Conservation (phyloP, 2,888 invertebrate genomes). For the Arrhopalites spinosus region DNA sequence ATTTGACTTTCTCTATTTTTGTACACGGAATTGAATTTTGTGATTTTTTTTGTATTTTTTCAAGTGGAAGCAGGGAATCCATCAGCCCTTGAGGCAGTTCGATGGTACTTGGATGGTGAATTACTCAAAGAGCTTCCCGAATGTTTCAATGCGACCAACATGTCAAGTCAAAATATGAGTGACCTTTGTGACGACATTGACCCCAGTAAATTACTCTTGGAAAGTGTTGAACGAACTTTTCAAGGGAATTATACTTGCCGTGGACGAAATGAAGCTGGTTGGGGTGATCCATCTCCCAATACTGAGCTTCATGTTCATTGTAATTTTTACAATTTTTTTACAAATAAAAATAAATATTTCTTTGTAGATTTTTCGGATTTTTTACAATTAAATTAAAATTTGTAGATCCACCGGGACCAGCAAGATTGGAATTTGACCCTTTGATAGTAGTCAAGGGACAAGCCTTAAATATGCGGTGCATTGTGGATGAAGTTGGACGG, state of each 20-base stretch:
- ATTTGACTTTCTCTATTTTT: too few relatives aligned
- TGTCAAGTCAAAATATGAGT: conserved; percentile 31
- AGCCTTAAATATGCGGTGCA: conserved; percentile 80
- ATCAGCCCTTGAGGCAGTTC: conserved; percentile 69
- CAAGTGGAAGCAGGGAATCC: conserved; percentile 81
- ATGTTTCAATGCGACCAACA: conserved; percentile 61
- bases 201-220: conserved; percentile 81
- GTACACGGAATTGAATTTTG: too few relatives aligned
- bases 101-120: conserved; percentile 85
- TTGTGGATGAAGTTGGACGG: conserved; percentile 79
- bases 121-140: conserved; percentile 83
- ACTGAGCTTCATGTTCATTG: conserved; percentile 81
- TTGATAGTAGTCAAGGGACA: conserved; percentile 80
- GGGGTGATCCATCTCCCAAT: conserved; percentile 79
- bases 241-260: conserved; percentile 94
- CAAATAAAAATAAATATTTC: not conserved
- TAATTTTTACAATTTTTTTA: conserved; percentile 62
- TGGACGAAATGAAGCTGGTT: conserved; percentile 82
- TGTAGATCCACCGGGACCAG: conserved; percentile 83
- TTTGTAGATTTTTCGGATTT: too few relatives aligned
- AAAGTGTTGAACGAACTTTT: conserved; percentile 84
- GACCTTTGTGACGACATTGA: conserved; percentile 77
- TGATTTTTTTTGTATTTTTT: too few relatives aligned
- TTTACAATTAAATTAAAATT: too few relatives aligned
- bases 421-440: conserved; percentile 75